Percentiles rank a stretch among this genome's conserved stretches.
phyloP scores from a whole-genome alignment of 1,140 invertebrate species.

The Bombyx mori region ASM3026992v2 NC_085131.1:639501-640000 shows the following conservation, averaged over 20 bases:
- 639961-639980: conserved; percentile 6
- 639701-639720: not conserved
- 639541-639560: too few species aligned
- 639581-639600: too few species aligned
- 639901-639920: conserved; percentile 50
- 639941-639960: conserved; percentile 44
- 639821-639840: conserved; percentile 41
- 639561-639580: too few species aligned
- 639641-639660: too few species aligned
- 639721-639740: conserved; percentile 1
- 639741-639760: conserved; percentile 43
- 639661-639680: too few species aligned
- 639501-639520: too few species aligned
- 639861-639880: conserved; percentile 73
- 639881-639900: conserved; percentile 72
- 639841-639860: conserved; percentile 59
- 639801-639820: conserved; percentile 54
- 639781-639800: conserved; percentile 32
- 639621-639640: too few species aligned
- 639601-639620: too few species aligned
- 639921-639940: conserved; percentile 45
- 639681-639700: too few species aligned
- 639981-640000: not conserved
- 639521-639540: too few species aligned
- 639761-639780: conserved; percentile 44